phyloP scores from a whole-genome alignment of 2,797 vertebrate genomes.

The Crax fasciolata region DNA sequence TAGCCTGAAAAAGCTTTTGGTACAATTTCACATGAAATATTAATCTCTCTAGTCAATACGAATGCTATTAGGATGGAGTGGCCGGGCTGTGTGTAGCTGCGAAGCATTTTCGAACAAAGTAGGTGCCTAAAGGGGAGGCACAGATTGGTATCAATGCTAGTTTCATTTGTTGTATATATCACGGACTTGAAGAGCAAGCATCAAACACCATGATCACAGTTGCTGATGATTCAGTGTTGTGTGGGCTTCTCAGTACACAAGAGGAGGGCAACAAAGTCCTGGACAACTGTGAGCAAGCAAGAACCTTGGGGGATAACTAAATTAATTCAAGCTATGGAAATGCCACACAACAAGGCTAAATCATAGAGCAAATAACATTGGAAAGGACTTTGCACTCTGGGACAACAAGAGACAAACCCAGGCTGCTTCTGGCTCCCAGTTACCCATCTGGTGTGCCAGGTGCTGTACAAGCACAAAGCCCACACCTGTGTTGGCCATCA shows the following conservation, averaged over 20 bases:
- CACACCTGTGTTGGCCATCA: fast-evolving
- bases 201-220: slow-evolving; percentile 18
- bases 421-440: neutral
- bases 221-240: slow-evolving; percentile 66
- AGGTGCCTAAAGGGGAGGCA: neutral
- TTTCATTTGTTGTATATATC: slow-evolving; percentile 23
- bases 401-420: neutral
- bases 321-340: slow-evolving; percentile 63
- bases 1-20: neutral
- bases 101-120: neutral
- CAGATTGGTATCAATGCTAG: neutral
- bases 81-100: neutral
- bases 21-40: neutral
- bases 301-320: slow-evolving; percentile 38
- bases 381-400: slow-evolving; percentile 24
- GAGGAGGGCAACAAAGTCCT: slow-evolving; percentile 28
- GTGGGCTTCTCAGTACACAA: slow-evolving; percentile 39
- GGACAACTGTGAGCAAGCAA: slow-evolving; percentile 52
- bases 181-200: slow-evolving; percentile 36
- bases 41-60: neutral
- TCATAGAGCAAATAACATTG: slow-evolving; percentile 21
- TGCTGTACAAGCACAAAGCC: neutral
- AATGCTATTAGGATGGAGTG: neutral
- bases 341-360: slow-evolving; percentile 18
- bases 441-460: neutral